Evolutionary conservation across 2,888 invertebrate species (phyloP), one percentile per base, ranked within the genome.

Genomic region (Eurois occulta): DNA sequence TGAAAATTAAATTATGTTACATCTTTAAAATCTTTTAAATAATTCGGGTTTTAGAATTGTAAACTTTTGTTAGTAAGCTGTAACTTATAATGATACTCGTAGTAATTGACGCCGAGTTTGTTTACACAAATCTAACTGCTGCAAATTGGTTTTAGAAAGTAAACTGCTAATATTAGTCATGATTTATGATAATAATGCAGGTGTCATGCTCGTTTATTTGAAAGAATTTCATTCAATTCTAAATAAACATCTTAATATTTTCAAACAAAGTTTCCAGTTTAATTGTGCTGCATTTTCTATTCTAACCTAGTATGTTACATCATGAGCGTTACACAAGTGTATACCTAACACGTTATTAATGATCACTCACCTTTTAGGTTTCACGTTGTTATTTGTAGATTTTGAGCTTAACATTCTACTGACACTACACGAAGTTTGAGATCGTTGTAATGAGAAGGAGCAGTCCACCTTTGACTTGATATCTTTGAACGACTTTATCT

Each of bases 401-500:
- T 96, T 96, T 68, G 96, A 95, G 89, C 94, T 96, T 84, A 96
- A 90, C 94, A 96, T 94, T 90, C 96, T 95, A 85, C 94, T 94
- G 72, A 97, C 96, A 91, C 95, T 96, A 88, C 96, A 95, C 18
- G 97, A 95, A 77, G 97, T 97, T 90, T 96, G 96, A 70, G 96
- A 96, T 82, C 96, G 92, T 93, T 97, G 96, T 84, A 96, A 91
- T 16, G 96, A 95, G 90, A 96, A 96, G 35, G 97, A 96, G 91
- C 97, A 97, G 85, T 97, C 97, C 81, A 99, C 98, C 95, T 98
- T 98, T 68, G 99, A 98, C 94, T 99, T 99, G 55, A 99, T 98
- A 93, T 99, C 99, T 94, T 98, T 98, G 86, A 98, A 97, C 21
- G 98, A 97, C 91, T 98, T 98, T 60, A 97, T 97, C 90, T 97